Conservation (phyloP, 2,888 invertebrate species). For the Quadroppia sp. region DNA sequence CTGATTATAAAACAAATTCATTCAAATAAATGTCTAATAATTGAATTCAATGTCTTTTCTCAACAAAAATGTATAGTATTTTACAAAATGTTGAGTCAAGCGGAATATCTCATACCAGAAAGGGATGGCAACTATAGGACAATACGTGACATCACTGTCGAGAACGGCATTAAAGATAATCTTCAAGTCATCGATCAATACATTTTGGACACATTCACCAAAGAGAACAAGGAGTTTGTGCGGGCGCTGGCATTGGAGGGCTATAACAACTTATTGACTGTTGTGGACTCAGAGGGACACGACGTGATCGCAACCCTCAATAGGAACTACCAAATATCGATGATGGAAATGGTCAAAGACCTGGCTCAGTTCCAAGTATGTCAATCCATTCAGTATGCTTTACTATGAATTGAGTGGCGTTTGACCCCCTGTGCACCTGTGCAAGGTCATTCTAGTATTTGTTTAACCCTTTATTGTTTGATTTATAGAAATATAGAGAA, state of each 20-base stretch:
- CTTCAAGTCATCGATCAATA: slow-evolving; percentile 75
- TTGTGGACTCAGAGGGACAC: slow-evolving; percentile 65
- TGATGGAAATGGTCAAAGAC: slow-evolving; percentile 66
- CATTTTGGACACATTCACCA: slow-evolving; percentile 59
- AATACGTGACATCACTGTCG: slow-evolving; percentile 75
- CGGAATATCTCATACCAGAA: slow-evolving; percentile 72
- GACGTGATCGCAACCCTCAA: slow-evolving; percentile 52
- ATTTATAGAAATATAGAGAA: slow-evolving; percentile 44
- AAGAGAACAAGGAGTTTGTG: slow-evolving; percentile 41
- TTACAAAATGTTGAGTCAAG: slow-evolving; percentile 72
- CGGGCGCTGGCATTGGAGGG: slow-evolving; percentile 70
- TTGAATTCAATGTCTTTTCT: neutral
- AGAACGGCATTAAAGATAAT: slow-evolving; percentile 72
- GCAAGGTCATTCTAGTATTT: too few relatives aligned
- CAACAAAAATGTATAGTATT: slow-evolving; percentile 57
- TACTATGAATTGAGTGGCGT: too few relatives aligned
- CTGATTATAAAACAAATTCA: too few relatives aligned
- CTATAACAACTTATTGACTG: slow-evolving; percentile 78
- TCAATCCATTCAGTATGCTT: too few relatives aligned
- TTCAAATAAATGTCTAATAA: too few relatives aligned
- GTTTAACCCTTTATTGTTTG: slow-evolving; percentile 31
- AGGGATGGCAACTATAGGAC: slow-evolving; percentile 82
- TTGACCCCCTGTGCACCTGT: neutral
- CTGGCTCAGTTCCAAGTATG: slow-evolving; percentile 64
- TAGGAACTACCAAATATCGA: slow-evolving; percentile 30